These are phyloP conservation scores for Muscidifurax raptorellus DNA, from an alignment of 1,140 invertebrate genomes.

Conservation along the genomic window DNA sequence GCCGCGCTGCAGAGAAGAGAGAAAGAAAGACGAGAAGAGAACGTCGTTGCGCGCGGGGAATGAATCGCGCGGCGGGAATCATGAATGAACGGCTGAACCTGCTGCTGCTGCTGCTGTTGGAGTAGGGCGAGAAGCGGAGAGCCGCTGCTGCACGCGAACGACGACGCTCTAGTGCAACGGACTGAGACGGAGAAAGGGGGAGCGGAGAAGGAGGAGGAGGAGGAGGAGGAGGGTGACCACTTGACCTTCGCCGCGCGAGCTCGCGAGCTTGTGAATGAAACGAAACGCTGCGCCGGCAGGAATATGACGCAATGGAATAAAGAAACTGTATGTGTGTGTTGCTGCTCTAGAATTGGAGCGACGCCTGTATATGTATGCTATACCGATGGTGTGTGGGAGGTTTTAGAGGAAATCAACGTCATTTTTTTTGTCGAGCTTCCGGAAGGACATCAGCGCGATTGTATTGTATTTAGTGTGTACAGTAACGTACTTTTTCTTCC, in stretches of 20 bases:
- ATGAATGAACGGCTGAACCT: conserved; percentile 67
- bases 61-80: conserved; percentile 53
- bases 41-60: conserved; percentile 31
- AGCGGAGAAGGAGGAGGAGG: conserved; percentile 18
- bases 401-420: background rate
- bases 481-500: too few relatives aligned
- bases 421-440: background rate
- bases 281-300: conserved; percentile 56
- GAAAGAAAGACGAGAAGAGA: conserved; percentile 22
- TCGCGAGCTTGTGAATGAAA: conserved; percentile 71
- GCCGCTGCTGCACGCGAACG: conserved; percentile 10
- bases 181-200: background rate
- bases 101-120: conserved; percentile 47
- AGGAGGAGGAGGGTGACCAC: conserved; percentile 64
- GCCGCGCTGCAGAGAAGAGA: background rate
- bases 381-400: background rate
- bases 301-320: conserved; percentile 67
- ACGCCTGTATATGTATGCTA: background rate
- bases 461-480: too few relatives aligned
- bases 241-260: conserved; percentile 71
- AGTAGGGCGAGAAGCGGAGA: background rate
- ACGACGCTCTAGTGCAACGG: conserved; percentile 26
- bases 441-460: too few relatives aligned
- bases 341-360: conserved; percentile 15
- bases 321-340: background rate